These are phyloP conservation scores for Tachystola acroxantha DNA, from an alignment of 2,888 invertebrate species.

Conservation along the genomic window DNA sequence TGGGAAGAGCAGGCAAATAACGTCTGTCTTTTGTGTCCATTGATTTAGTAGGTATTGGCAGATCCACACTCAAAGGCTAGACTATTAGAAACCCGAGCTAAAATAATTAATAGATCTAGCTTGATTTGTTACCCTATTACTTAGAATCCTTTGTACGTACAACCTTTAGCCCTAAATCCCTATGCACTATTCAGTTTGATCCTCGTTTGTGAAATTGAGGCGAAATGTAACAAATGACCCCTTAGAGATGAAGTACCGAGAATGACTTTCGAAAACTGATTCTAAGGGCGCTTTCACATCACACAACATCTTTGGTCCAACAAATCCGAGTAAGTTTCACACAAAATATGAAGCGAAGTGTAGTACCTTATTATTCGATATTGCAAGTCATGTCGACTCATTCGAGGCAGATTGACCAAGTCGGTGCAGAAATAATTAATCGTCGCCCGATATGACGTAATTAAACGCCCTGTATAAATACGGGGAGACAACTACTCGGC, in stretches of 20 bases:
- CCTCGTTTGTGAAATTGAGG: neutral
- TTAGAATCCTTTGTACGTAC: no score
- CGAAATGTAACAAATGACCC: neutral
- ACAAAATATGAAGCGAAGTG: neutral
- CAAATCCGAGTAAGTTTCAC: no score
- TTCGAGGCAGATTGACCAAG: constrained; percentile 18
- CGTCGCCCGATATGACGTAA: constrained; percentile 39
- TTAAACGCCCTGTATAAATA: constrained; percentile 26
- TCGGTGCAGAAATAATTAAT: constrained; percentile 43
- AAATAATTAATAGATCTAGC: no score
- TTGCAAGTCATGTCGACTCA: constrained; percentile 10
- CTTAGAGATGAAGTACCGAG: neutral
- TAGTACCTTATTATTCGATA: neutral
- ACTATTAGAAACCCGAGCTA: no score
- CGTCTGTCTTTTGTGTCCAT: no score
- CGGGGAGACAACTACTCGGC: constrained; percentile 29
- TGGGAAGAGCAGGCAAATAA: no score
- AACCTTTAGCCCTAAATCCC: neutral
- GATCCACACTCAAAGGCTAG: no score
- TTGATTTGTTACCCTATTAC: no score
- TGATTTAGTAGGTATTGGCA: no score
- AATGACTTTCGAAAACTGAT: neutral
- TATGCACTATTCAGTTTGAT: neutral
- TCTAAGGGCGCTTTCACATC: neutral
- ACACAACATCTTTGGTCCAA: neutral